Percentiles rank a stretch among this genome's conserved stretches.
These are phyloP conservation scores for Gymnocephalus cernua DNA, from an alignment of 2,113 vertebrate species.

Conservation along the genomic window DNA sequence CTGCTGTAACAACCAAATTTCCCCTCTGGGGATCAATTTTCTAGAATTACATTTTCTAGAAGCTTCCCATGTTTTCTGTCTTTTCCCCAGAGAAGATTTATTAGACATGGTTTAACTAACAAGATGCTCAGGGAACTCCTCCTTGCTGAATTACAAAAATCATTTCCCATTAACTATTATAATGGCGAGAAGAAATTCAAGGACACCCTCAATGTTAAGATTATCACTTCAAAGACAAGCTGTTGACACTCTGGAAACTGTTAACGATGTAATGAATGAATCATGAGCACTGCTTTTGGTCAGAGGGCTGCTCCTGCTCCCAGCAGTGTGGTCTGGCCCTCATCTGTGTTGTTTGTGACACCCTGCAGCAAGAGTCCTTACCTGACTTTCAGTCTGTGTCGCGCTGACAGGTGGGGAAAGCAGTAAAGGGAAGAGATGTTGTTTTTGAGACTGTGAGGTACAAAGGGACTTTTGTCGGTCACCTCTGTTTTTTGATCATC, in stretches of 20 bases:
- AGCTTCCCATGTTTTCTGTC: constrained; percentile 51
- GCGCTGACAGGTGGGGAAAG: constrained; percentile 52
- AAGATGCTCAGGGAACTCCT: constrained; percentile 76
- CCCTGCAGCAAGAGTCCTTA: constrained; percentile 58
- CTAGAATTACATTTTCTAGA: constrained; percentile 31
- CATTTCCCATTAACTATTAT: constrained; percentile 83
- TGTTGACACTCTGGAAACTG: constrained; percentile 81
- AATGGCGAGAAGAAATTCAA: constrained; percentile 80
- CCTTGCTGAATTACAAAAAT: constrained; percentile 81
- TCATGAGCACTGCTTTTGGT: constrained; percentile 78
- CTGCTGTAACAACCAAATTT: too few species aligned
- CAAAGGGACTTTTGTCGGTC: constrained; percentile 69
- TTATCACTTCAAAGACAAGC: constrained; percentile 86
- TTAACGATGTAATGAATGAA: constrained; percentile 82
- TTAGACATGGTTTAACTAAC: constrained; percentile 80
- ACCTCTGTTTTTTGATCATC: constrained; percentile 62
- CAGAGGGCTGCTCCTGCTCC: constrained; percentile 65
- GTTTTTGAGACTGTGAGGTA: constrained; percentile 52
- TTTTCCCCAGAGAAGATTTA: constrained; percentile 72
- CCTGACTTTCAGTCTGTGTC: constrained; percentile 54
- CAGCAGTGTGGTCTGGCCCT: constrained; percentile 53
- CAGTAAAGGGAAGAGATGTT: constrained; percentile 12
- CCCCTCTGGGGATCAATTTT: too few species aligned
- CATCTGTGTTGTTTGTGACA: constrained; percentile 54
- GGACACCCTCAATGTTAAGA: constrained; percentile 83